These are phyloP conservation scores for Drosophila merina DNA, from an alignment of 2,888 invertebrate genomes.

Conservation along the genomic window DNA sequence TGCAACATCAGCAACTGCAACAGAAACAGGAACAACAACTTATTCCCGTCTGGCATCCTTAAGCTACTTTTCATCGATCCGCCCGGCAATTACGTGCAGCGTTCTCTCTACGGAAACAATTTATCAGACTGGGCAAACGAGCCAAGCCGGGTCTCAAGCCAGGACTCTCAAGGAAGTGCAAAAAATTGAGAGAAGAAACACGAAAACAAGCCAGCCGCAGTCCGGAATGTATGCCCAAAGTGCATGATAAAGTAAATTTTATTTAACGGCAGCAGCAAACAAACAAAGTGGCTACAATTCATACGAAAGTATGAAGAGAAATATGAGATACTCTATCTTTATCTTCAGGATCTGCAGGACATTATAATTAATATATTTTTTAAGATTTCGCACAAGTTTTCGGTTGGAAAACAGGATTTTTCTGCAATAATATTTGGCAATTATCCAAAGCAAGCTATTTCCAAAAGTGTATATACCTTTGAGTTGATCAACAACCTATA, in stretches of 20 bases:
- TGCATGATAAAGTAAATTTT: slow-evolving; percentile 73
- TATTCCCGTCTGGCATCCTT: slow-evolving; percentile 52
- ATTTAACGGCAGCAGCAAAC: slow-evolving; percentile 56
- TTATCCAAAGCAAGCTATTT: too few species aligned
- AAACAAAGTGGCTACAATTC: slow-evolving; percentile 47
- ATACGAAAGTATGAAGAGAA: slow-evolving; percentile 14
- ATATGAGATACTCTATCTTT: slow-evolving; percentile 45
- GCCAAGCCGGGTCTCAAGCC: slow-evolving; percentile 41
- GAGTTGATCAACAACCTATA: slow-evolving; percentile 26
- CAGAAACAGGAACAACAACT: slow-evolving; percentile 24
- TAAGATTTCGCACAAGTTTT: too few species aligned
- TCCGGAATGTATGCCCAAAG: slow-evolving; percentile 68
- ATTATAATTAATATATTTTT: neutral
- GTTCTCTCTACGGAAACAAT: slow-evolving; percentile 70
- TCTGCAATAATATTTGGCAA: too few species aligned
- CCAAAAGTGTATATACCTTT: neutral
- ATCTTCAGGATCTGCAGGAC: neutral
- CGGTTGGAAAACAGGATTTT: too few species aligned
- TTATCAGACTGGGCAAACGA: slow-evolving; percentile 74
- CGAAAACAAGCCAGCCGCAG: slow-evolving; percentile 34
- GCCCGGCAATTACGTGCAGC: slow-evolving; percentile 73
- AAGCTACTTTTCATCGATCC: slow-evolving; percentile 77
- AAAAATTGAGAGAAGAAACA: slow-evolving; percentile 9
- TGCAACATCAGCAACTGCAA: slow-evolving; percentile 31
- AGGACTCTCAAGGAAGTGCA: slow-evolving; percentile 10